Evolutionary conservation across 2,888 invertebrate genomes (phyloP).

Genomic region (Drymonia ruficornis): DNA sequence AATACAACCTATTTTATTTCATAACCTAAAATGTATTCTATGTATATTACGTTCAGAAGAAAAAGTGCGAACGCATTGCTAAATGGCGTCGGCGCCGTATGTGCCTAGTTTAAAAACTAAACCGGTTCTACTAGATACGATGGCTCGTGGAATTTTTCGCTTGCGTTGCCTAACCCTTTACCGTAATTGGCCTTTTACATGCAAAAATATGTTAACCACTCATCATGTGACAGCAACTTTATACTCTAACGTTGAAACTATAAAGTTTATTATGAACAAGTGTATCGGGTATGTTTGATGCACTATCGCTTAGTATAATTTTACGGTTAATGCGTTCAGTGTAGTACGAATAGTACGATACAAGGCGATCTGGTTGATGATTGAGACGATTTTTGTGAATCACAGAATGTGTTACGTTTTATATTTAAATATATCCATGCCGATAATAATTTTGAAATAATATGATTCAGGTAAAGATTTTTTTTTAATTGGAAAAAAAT

Average conservation of each 20-base stretch:
- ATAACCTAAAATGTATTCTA: no score
- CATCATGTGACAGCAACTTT: background rate
- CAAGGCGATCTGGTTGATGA: background rate
- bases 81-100: slow-evolving; percentile 25
- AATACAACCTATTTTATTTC: no score
- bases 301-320: background rate
- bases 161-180: slow-evolving; percentile 36
- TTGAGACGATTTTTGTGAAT: background rate
- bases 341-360: background rate
- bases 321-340: background rate
- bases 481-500: no score
- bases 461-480: no score
- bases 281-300: background rate
- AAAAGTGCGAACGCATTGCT: slow-evolving; percentile 31
- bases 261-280: background rate
- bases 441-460: no score
- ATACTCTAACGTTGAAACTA: background rate
- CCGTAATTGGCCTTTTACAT: slow-evolving; percentile 16
- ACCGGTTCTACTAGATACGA: slow-evolving; percentile 68
- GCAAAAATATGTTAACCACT: slow-evolving; percentile 7
- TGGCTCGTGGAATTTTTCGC: slow-evolving; percentile 71
- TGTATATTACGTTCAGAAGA: background rate
- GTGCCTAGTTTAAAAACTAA: slow-evolving; percentile 53
- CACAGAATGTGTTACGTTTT: background rate
- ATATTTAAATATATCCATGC: no score